Percentiles rank a stretch among this genome's conserved stretches.
These are phyloP conservation scores for Leucoraja ocellata DNA, from an alignment of 2,797 vertebrate genomes.

Conservation along the genomic window DNA sequence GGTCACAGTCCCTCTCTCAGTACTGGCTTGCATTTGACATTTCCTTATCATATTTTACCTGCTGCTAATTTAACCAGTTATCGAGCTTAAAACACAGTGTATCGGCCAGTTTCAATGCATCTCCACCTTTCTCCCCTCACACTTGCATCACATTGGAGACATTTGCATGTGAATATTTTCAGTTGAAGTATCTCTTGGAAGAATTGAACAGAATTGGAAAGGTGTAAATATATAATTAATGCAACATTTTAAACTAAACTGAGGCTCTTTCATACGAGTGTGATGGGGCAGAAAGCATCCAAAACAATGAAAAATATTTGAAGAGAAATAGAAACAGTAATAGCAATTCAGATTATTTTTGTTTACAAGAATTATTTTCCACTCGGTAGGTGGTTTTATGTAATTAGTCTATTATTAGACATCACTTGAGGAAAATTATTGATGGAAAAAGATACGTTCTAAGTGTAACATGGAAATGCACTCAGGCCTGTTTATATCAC, in stretches of 20 bases:
- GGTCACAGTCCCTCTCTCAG: background rate
- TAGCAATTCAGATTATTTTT: constrained; percentile 13
- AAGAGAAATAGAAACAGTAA: constrained; percentile 5
- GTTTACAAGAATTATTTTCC: background rate
- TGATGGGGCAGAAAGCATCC: too few species aligned
- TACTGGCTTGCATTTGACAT: background rate
- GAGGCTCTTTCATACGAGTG: background rate
- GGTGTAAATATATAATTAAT: background rate
- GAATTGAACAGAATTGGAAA: background rate
- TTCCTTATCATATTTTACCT: background rate
- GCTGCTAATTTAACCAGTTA: background rate
- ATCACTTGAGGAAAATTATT: background rate
- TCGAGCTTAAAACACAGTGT: background rate
- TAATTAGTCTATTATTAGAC: background rate
- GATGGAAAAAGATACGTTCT: background rate
- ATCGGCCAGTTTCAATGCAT: background rate
- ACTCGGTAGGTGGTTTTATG: background rate
- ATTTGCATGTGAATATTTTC: background rate
- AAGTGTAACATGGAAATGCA: background rate
- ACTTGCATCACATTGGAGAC: background rate
- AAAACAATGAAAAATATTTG: background rate
- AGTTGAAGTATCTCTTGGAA: background rate
- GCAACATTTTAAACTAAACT: background rate
- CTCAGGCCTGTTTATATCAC: background rate
- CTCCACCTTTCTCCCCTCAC: background rate